These are phyloP conservation scores for Somateria mollissima DNA, from an alignment of 2,797 vertebrate species.

Conservation along the genomic window DNA sequence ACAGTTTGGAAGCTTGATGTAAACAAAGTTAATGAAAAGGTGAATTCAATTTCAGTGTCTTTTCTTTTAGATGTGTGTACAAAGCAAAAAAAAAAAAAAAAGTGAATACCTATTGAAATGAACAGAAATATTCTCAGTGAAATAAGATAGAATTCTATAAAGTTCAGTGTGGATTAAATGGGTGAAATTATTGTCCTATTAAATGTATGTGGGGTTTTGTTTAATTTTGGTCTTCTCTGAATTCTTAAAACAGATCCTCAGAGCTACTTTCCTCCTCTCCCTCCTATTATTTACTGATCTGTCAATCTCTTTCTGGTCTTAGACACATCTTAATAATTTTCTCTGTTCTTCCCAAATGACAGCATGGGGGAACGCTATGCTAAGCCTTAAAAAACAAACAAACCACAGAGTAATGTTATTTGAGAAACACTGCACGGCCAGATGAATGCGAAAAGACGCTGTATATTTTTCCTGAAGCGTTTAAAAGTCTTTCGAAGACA, in stretches of 20 bases:
- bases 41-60: background rate
- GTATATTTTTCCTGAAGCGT: rapidly evolving
- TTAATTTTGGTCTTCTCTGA: background rate
- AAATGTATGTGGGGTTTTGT: background rate
- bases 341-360: background rate
- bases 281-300: background rate
- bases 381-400: background rate
- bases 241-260: background rate
- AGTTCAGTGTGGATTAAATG: background rate
- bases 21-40: constrained; percentile 1
- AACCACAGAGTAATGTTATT: background rate
- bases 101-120: background rate
- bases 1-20: background rate
- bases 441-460: background rate
- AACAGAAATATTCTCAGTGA: background rate
- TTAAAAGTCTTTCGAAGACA: rapidly evolving
- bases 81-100: background rate
- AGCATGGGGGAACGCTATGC: background rate
- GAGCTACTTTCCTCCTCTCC: no score
- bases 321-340: background rate
- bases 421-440: background rate
- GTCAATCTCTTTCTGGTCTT: background rate
- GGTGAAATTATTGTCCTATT: background rate
- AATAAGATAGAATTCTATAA: background rate
- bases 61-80: background rate